These are phyloP conservation scores for Drosophila takahashii DNA, from an alignment of 1,140 invertebrate species.

Conservation along the genomic window DNA sequence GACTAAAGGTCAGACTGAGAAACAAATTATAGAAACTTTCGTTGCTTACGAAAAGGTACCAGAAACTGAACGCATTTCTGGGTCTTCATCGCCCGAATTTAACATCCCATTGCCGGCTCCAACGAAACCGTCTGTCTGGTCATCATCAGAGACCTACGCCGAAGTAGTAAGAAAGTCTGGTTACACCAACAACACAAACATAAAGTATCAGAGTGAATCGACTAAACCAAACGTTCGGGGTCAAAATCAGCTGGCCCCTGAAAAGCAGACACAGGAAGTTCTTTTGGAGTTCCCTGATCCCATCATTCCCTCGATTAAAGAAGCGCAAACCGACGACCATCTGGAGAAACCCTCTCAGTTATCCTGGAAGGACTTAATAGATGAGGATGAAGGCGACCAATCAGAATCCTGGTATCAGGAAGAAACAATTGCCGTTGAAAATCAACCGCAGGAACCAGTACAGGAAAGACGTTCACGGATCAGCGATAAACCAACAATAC, in stretches of 20 bases:
- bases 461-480: conserved; percentile 58
- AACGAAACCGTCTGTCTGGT: conserved; percentile 65
- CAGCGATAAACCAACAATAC: conserved; percentile 55
- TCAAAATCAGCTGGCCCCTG: background rate
- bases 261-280: conserved; percentile 13
- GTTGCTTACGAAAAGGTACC: conserved; percentile 11
- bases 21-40: conserved; percentile 17
- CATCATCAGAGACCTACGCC: conserved; percentile 76
- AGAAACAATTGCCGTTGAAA: conserved; percentile 6
- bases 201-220: conserved; percentile 55
- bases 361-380: conserved; percentile 75
- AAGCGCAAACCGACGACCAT: conserved; percentile 12
- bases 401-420: conserved; percentile 33
- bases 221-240: background rate
- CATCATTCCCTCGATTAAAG: conserved; percentile 25
- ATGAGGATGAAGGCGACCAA: conserved; percentile 55
- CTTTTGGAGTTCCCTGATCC: conserved; percentile 61
- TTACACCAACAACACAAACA: conserved; percentile 60
- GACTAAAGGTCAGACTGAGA: background rate
- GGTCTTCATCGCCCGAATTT: conserved; percentile 34
- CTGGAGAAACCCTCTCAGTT: conserved; percentile 34
- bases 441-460: background rate
- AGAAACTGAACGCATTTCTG: conserved; percentile 3
- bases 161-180: conserved; percentile 81
- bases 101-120: conserved; percentile 53